Evolutionary conservation across 2,888 invertebrate species (phyloP), one percentile per base, ranked within the genome.

Genomic region (Sericinus montela): DNA sequence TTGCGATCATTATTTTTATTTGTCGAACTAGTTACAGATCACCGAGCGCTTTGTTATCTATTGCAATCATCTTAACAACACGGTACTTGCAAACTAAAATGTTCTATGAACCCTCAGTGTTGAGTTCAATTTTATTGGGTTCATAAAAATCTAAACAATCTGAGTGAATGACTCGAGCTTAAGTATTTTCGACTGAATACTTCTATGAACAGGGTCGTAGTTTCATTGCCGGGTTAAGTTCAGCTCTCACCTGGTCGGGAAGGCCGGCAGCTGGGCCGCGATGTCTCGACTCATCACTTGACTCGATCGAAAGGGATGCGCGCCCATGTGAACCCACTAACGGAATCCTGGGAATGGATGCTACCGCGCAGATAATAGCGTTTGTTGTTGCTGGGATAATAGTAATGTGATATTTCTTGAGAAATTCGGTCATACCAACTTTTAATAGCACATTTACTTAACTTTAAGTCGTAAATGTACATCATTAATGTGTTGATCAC

Each of bases 301-400:
- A 84, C 86, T 83, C 82, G 71, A 65, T 69, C 75, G 76, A 83
- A 85, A 86, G 86, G 87, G 87, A 84, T 86, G 85, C 75, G 71
- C 68, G 65, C 70, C 71, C 80, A 75, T 84, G 84, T 74, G 83
- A 82, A 84, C 74, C 42, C 56, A 60, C 70, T 73, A 78, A 80
- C 83, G 79, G 81, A 70, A 75, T 76, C 79, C 73, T 76, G 78
- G 72, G 79, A 76, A 72, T 63, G 63, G 67, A 69, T 73, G 76
- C 75, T 69, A 72, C 67, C 64, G 67, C 73, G 65, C 65, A 75
- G 69, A 77, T 70, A 75, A 69, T 65, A 56, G 56, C 58, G 56
- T 59, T 53, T 53, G 48, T 45, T 54, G 51, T 54, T 55, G 46
- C 53, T 28, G 55, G 58, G 64, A 75, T 74, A 80, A 84, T 80